Conservation (phyloP, 2,113 vertebrate species). For the Orientallactaga bullata region DNA sequence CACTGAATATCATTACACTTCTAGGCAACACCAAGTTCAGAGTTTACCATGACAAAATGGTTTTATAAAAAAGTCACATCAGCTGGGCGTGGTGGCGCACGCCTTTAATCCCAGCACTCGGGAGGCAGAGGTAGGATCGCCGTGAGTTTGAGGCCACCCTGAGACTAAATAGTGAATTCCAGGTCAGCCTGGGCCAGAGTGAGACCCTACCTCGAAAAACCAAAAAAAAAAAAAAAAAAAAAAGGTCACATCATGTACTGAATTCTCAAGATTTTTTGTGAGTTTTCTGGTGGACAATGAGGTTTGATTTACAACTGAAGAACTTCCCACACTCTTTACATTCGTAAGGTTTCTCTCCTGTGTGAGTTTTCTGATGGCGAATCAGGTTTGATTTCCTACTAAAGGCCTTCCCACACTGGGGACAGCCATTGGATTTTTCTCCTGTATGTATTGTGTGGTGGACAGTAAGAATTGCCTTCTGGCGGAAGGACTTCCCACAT, state of each 20-base stretch:
- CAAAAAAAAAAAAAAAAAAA: not conserved
- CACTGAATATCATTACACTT: slow-evolving; percentile 33
- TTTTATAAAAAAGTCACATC: not conserved
- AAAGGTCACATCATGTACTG: slow-evolving; percentile 42
- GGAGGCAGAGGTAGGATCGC: no score
- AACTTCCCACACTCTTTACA: slow-evolving; percentile 84
- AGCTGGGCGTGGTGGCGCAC: no score
- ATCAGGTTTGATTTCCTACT: slow-evolving; percentile 84
- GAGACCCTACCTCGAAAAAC: no score
- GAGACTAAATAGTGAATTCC: no score
- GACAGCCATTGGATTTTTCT: slow-evolving; percentile 81
- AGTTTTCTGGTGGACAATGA: slow-evolving; percentile 83
- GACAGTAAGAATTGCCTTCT: slow-evolving; percentile 83
- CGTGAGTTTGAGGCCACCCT: no score
- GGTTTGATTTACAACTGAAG: slow-evolving; percentile 85
- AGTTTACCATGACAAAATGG: slow-evolving; percentile 44
- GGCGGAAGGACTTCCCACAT: slow-evolving; percentile 83
- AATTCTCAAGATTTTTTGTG: slow-evolving; percentile 75
- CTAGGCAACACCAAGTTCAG: slow-evolving; percentile 37
- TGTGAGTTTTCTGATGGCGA: slow-evolving; percentile 86
- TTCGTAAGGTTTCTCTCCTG: slow-evolving; percentile 85
- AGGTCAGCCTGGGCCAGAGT: no score
- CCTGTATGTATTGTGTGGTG: slow-evolving; percentile 83
- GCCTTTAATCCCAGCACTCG: no score
- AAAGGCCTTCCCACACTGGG: slow-evolving; percentile 85